Base-by-base conservation (phyloP, 1,140 invertebrate genomes). In the Hyles vespertilio region DNA sequence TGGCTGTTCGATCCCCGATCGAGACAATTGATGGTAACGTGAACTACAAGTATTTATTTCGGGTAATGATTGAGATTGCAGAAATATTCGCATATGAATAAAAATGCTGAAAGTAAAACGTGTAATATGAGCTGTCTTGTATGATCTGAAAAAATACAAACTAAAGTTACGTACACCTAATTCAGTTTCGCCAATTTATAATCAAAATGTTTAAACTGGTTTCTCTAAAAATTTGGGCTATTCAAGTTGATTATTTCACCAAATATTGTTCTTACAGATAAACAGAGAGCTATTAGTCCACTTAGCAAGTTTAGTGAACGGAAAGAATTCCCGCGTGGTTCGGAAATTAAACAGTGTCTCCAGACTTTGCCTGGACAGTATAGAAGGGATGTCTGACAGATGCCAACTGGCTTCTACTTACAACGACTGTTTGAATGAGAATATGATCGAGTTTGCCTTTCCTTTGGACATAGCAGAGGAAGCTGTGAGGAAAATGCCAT, bases 391-490 rank as follows among this genome's bases (percentile, higher is more conserved):
- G 77, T 80, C 79, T 0, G 83, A 86, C 56, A 60, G 81, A 40
- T 89, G 86, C 48, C 84, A 86, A 58, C 64, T 89, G 2, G 85
- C 84, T 0, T 87, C 85, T 2, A 83, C 81, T 0, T 87, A 87
- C 58, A 89, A 89, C 47, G 83, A 89, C 56, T 89, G 86, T 56
- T 51, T 89, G 22, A 89, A 89, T 52, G 81, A 87, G 43, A 87
- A 89, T 57, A 87, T 89, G 84, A 65, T 79, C 32, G 86, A 89
- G 49, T 89, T 89, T 33, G 77, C 82, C 1, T 89, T 89, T 52
- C 86, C 86, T 0, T 55, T 86, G 1, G 86, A 87, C n/a, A 75
- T 89, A 10, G 86, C 86, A 6, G 84, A 87, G 51, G 86, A 87
- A 56, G 84, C 80, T 7, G 84, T 89, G 0, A 76, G 80, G 45